Evolutionary conservation across 2,888 invertebrate species (phyloP), one percentile per base, ranked within the genome.

Genomic region (Holacanthella duospinosa): DNA sequence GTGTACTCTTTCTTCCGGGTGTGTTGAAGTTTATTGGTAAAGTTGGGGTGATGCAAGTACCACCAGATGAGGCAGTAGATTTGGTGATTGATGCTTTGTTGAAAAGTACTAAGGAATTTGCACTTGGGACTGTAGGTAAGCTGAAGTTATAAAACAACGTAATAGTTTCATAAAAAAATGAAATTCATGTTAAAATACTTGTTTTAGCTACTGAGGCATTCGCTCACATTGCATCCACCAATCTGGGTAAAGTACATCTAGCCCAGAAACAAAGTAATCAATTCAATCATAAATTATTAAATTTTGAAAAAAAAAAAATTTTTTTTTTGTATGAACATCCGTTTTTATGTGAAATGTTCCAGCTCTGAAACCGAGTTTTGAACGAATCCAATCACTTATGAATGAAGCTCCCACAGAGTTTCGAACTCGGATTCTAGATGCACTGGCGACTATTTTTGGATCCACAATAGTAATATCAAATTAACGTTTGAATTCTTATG

Each of bases 1-100:
- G 44, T 36, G 60, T 60, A 29, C 60, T 71, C 2, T 58, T 72
- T 0, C 66, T 72, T 54, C 72, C 71, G 16, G 71, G 69, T 53
- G 60, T 70, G 29, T 43, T 72, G 0, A 72, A 72, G 59, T 72
- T 72, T 44, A 64, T 72, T 60, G 72, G 72, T 25, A 69, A 67
- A 60, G 63, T 72, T 24, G 72, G 72, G 9, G 66, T 61, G 1
- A 63, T 63, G 12, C 66, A 66, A 54, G 44, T 69, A 2, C 71
- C 71, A 3, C 68, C 67, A 25, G 66, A 65, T 28, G 63, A 69
- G 43, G 55, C 71, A n/a, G 61, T 64, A 9, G 43, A 61, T 28
- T 54, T 72, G 44, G 71, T 72, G 9, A 16, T 71, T 25, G 66
- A 67, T 57, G 66, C 69, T n/a, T 56, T 71, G 19, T 25, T 68